These are phyloP conservation scores for Oophaga sylvatica DNA, from an alignment of 2,797 vertebrate species.

Conservation along the genomic window DNA sequence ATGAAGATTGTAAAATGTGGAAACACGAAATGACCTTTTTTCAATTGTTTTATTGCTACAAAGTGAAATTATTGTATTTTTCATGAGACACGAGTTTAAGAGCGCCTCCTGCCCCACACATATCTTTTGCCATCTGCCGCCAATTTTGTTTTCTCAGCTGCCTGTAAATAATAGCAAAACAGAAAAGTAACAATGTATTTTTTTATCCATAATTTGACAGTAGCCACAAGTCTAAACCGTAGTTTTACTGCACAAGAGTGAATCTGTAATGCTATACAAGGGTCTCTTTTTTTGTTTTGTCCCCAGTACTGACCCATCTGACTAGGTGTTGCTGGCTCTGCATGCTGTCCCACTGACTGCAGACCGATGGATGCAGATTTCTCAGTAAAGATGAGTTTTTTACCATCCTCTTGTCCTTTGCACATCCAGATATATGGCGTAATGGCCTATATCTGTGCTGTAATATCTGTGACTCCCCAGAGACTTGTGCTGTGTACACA, in stretches of 20 bases:
- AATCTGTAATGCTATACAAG: slow-evolving; percentile 19
- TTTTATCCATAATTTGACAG: slow-evolving; percentile 78
- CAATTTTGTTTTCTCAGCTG: slow-evolving; percentile 71
- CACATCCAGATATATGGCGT: slow-evolving; percentile 1
- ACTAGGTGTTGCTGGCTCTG: slow-evolving; percentile 1
- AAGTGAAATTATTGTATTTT: slow-evolving; percentile 79
- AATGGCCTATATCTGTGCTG: background rate
- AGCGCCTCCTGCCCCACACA: slow-evolving; percentile 71
- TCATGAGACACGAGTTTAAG: slow-evolving; percentile 71
- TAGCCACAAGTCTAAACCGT: slow-evolving; percentile 67
- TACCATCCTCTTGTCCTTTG: slow-evolving; percentile 1
- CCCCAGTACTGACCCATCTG: slow-evolving; percentile 1
- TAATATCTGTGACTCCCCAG: background rate
- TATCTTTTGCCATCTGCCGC: slow-evolving; percentile 71
- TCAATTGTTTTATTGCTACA: slow-evolving; percentile 74
- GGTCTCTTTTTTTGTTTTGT: background rate
- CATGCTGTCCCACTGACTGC: slow-evolving; percentile 2
- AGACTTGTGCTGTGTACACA: background rate
- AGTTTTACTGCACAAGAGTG: slow-evolving; percentile 8
- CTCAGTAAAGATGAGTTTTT: background rate
- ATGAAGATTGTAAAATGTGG: slow-evolving; percentile 76
- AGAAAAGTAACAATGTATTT: slow-evolving; percentile 81
- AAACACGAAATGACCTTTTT: slow-evolving; percentile 75
- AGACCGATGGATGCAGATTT: background rate
- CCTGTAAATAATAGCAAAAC: slow-evolving; percentile 82